Conservation (phyloP, 2,888 invertebrate genomes). For the Ceriagrion tenellum region DNA sequence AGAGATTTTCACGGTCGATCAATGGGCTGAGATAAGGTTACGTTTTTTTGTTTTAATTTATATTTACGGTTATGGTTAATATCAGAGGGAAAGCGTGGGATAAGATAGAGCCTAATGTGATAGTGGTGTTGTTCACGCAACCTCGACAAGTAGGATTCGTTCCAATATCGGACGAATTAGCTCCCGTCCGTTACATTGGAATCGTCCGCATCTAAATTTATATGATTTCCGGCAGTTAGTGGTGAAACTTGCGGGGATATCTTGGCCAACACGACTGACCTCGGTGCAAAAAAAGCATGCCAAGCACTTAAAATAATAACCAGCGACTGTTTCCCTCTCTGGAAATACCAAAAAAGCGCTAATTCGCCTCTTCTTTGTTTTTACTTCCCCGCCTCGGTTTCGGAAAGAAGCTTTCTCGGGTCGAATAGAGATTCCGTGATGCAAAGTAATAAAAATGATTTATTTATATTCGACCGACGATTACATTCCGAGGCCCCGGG, state of each 20-base stretch:
- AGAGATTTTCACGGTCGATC: too few species aligned
- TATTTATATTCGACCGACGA: slow-evolving; percentile 54
- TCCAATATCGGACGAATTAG: not conserved
- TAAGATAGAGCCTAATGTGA: not conserved
- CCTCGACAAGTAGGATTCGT: not conserved
- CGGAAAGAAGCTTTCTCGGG: slow-evolving; percentile 26
- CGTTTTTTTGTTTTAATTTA: not conserved
- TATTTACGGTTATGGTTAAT: not conserved
- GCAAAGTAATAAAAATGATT: slow-evolving; percentile 57
- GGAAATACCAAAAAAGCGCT: not conserved
- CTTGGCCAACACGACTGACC: not conserved
- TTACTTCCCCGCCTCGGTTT: not conserved
- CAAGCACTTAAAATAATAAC: slow-evolving; percentile 7
- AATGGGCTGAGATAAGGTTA: not conserved
- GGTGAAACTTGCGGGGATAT: not conserved
- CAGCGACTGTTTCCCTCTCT: not conserved
- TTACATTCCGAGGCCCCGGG: slow-evolving; percentile 19
- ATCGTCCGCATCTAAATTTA: not conserved
- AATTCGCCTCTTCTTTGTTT: not conserved
- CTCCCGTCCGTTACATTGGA: not conserved
- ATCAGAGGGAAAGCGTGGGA: too few species aligned
- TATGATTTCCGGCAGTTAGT: not conserved
- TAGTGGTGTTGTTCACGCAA: not conserved
- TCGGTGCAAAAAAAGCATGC: not conserved
- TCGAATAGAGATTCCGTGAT: slow-evolving; percentile 53